Evolutionary conservation across 2,888 invertebrate genomes (phyloP).

Genomic region (Drosophila demipolita): DNA sequence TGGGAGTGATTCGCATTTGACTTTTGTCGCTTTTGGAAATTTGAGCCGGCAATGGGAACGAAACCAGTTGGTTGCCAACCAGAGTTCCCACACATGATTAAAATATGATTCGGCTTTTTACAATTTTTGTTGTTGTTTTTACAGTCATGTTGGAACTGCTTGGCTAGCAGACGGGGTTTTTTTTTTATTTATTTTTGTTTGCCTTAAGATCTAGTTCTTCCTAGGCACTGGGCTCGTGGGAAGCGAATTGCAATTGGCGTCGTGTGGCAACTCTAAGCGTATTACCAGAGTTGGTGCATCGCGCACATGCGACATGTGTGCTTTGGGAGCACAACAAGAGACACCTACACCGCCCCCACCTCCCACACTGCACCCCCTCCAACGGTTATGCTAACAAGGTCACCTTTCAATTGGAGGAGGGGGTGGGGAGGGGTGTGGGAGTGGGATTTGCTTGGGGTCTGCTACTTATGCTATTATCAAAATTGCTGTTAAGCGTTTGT

Average conservation of each 20-base stretch:
- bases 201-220: constrained; percentile 38
- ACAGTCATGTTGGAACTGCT: constrained; percentile 57
- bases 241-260: constrained; percentile 48
- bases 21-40: constrained; percentile 49
- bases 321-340: constrained; percentile 24
- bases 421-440: not conserved
- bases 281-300: constrained; percentile 23
- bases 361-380: not conserved
- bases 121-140: constrained; percentile 2
- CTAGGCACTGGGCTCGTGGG: constrained; percentile 54
- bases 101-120: constrained; percentile 33
- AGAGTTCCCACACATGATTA: constrained; percentile 74
- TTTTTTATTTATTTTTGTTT: constrained; percentile 34
- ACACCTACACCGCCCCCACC: not conserved
- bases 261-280: constrained; percentile 60
- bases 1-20: constrained; percentile 43
- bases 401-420: constrained; percentile 52
- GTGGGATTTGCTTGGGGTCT: constrained; percentile 1
- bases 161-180: constrained; percentile 43
- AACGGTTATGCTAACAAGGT: constrained; percentile 61
- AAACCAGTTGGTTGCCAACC: constrained; percentile 44
- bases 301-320: constrained; percentile 22
- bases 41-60: constrained; percentile 61
- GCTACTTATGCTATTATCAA: constrained; percentile 73
- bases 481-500: constrained; percentile 68